Evolutionary conservation across 2,888 invertebrate species (phyloP), one percentile per base, ranked within the genome.

Genomic region (Nymphalis c-album): DNA sequence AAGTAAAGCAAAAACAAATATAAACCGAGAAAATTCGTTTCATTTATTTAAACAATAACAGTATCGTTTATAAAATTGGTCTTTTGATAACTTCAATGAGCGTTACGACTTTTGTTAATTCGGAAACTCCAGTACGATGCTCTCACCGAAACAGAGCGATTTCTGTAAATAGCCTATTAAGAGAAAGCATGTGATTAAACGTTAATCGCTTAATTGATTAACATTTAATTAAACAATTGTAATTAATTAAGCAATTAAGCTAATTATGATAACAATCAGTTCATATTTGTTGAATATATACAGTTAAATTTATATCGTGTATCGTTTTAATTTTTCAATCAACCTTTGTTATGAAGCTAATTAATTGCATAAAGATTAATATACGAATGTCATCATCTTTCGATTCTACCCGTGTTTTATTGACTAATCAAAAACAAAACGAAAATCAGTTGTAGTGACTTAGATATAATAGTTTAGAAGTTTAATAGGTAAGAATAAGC

Each of bases 211-310:
- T 61, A 60, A 60, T 66, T 66, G 65, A 60, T 61, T 66, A 66
- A 66, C 61, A 48, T 66, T 64, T 61, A 66, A 66, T 66, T 66
- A 61, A 48, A 35, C 66, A 61, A 57, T 66, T 61, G 57, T 61
- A 65, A 65, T 65, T 50, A 53, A 53, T 51, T 65, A 45, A 60
- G 60, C 53, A 53, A 65, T 60, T 53, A 46, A 55, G 55, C 55
- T 55, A 55, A 51, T 55, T 55, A 55, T 2, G 17, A 55, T 55
- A 35, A 55, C 55, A 55, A 55, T 55, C 31, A 31, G 55, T 35
- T 55, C n/a, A 55, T 31, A 55, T 31, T 55, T 31, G n/a, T 55
- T 17, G 31, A 31, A 31, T 55, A 55, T 31, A n/a, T 31, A 26
- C 17, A 55, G 20, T 31, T 31, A 35, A 31, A 55, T 20, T 22